These are phyloP conservation scores for Diabrotica balteata DNA, from an alignment of 2,888 invertebrate genomes.

Conservation along the genomic window DNA sequence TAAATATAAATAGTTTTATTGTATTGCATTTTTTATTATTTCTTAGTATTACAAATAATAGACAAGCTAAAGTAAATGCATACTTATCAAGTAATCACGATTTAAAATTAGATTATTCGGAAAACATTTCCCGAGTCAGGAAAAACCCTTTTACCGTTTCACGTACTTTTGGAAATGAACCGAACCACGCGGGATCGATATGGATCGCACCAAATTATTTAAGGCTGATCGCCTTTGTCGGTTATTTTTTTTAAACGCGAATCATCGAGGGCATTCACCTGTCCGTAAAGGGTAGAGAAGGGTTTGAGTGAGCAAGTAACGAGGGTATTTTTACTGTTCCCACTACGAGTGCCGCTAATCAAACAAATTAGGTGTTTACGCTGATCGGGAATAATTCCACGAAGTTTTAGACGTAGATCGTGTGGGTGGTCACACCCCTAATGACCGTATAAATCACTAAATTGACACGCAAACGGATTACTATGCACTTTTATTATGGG, in stretches of 20 bases:
- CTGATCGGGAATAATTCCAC: too few relatives aligned
- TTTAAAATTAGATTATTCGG: too few relatives aligned
- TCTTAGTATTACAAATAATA: too few relatives aligned
- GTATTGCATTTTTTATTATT: too few relatives aligned
- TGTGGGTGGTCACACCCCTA: not conserved
- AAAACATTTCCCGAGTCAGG: not conserved
- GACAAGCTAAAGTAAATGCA: too few relatives aligned
- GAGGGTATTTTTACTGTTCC: not conserved
- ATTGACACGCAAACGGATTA: not conserved
- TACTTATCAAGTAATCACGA: too few relatives aligned
- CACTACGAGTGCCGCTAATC: not conserved
- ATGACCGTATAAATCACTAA: not conserved
- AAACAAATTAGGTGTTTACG: not conserved
- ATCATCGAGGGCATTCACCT: slow-evolving; percentile 15
- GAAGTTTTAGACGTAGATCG: not conserved
- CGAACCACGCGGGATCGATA: slow-evolving; percentile 13
- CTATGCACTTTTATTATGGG: too few relatives aligned
- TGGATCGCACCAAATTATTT: slow-evolving; percentile 15
- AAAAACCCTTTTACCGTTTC: not conserved
- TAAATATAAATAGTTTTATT: too few relatives aligned
- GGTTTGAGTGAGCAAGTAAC: too few relatives aligned
- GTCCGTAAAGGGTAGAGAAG: slow-evolving; percentile 2
- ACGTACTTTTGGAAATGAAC: slow-evolving; percentile 2
- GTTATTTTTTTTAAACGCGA: slow-evolving; percentile 15
- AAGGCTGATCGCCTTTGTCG: slow-evolving; percentile 10